phyloP scores from a whole-genome alignment of 2,888 invertebrate genomes.

The Dynastes tityus region DNA sequence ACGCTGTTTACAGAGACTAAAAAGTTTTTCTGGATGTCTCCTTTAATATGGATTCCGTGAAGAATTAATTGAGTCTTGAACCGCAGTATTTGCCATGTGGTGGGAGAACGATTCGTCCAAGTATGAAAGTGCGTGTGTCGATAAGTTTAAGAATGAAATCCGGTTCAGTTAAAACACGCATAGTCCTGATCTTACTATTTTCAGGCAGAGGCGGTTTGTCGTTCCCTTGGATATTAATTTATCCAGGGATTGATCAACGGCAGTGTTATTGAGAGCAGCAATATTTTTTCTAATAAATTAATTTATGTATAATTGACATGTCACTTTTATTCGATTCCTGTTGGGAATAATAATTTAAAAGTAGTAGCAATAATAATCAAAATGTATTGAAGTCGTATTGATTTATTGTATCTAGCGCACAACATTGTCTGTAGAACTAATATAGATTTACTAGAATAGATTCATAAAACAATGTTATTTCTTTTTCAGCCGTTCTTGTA shows the following conservation, averaged over 20 bases:
- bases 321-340: too few species aligned
- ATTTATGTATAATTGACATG: neutral
- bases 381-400: neutral
- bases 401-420: neutral
- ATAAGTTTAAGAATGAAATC: neutral
- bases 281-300: constrained; percentile 5
- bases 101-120: neutral
- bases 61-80: constrained; percentile 42
- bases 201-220: constrained; percentile 18
- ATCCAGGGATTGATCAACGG: neutral
- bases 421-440: too few species aligned
- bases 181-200: constrained; percentile 22
- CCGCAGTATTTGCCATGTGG: neutral
- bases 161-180: neutral
- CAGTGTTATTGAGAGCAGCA: neutral
- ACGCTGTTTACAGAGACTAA: constrained; percentile 16
- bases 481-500: too few species aligned
- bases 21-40: constrained; percentile 20
- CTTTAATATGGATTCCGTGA: constrained; percentile 42
- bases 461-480: too few species aligned
- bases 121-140: neutral
- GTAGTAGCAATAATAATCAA: neutral
- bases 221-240: constrained; percentile 5
- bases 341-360: neutral
- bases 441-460: too few species aligned